Percentiles rank a stretch among this genome's conserved stretches.
Conservation (phyloP, 2,797 vertebrate species). For the Valencia hispanica region DNA sequence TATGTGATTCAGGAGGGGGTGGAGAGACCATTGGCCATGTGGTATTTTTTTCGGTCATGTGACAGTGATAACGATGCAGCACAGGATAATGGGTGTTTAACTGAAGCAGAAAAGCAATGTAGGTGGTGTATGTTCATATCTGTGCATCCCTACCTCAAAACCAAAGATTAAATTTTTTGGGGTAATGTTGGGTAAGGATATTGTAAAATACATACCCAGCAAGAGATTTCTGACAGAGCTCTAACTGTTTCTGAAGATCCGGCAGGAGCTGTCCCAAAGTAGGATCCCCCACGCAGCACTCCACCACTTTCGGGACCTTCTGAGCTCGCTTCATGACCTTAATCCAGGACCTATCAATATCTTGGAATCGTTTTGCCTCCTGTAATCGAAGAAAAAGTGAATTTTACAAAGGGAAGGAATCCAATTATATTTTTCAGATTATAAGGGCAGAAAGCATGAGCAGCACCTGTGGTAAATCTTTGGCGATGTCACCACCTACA, state of each 20-base stretch:
- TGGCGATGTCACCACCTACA: slow-evolving; percentile 92
- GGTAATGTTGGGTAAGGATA: not conserved
- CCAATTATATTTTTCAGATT: not conserved
- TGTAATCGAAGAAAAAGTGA: slow-evolving; percentile 44
- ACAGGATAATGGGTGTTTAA: no score
- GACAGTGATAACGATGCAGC: no score
- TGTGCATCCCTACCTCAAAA: no score
- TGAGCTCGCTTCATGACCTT: slow-evolving; percentile 90
- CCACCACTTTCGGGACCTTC: slow-evolving; percentile 85
- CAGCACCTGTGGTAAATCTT: slow-evolving; percentile 91
- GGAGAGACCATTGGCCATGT: no score
- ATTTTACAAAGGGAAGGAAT: not conserved
- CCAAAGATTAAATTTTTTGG: not conserved
- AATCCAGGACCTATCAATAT: slow-evolving; percentile 93
- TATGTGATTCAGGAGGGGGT: no score
- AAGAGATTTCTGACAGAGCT: slow-evolving; percentile 95
- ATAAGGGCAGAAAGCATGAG: not conserved
- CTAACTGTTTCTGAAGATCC: slow-evolving; percentile 89
- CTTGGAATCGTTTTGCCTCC: slow-evolving; percentile 92
- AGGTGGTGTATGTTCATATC: no score
- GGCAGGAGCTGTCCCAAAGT: slow-evolving; percentile 86
- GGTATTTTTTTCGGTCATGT: no score
- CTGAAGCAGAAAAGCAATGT: no score
- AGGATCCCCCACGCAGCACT: slow-evolving; percentile 90
- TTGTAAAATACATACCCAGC: slow-evolving; percentile 84